Evolutionary conservation across 2,113 vertebrate species (phyloP).

Genomic region (Periophthalmodon schlosseri): DNA sequence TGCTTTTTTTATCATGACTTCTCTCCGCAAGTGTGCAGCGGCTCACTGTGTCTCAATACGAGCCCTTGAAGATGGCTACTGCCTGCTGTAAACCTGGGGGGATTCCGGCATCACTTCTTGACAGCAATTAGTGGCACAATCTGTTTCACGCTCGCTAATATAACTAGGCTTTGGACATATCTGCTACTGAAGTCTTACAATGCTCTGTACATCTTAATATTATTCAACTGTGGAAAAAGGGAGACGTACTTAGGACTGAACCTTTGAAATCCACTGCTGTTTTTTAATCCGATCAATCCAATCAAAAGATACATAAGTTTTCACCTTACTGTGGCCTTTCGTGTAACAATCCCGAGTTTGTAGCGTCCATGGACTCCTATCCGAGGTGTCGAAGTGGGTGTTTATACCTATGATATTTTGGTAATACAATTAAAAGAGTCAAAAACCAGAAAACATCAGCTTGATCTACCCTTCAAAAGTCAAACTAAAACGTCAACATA

Average conservation of each 20-base stretch:
- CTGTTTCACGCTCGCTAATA: slow-evolving; percentile 72
- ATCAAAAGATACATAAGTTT: slow-evolving; percentile 60
- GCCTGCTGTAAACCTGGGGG: slow-evolving; percentile 68
- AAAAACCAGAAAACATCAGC: slow-evolving; percentile 33
- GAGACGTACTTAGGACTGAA: slow-evolving; percentile 60
- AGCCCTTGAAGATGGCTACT: slow-evolving; percentile 70
- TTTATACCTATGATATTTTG: slow-evolving; percentile 67
- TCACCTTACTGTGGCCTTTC: slow-evolving; percentile 94
- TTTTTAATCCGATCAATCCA: slow-evolving; percentile 70
- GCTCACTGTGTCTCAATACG: slow-evolving; percentile 71
- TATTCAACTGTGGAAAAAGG: slow-evolving; percentile 71
- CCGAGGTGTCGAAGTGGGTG: slow-evolving; percentile 66
- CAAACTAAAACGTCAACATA: slow-evolving; percentile 72
- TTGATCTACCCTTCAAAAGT: slow-evolving; percentile 38
- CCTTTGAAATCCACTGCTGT: slow-evolving; percentile 58
- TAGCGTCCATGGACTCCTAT: slow-evolving; percentile 74
- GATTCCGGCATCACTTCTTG: slow-evolving; percentile 76
- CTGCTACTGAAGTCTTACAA: slow-evolving; percentile 67
- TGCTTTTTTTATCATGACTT: slow-evolving; percentile 64
- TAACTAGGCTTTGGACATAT: slow-evolving; percentile 74
- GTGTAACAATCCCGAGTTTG: slow-evolving; percentile 81
- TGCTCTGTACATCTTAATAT: slow-evolving; percentile 74
- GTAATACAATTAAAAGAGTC: slow-evolving; percentile 40
- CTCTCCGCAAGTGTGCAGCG: slow-evolving; percentile 50
- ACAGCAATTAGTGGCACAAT: slow-evolving; percentile 80